Evolutionary conservation across 2,113 vertebrate genomes (phyloP).

Genomic region (Ahaetulla prasina): DNA sequence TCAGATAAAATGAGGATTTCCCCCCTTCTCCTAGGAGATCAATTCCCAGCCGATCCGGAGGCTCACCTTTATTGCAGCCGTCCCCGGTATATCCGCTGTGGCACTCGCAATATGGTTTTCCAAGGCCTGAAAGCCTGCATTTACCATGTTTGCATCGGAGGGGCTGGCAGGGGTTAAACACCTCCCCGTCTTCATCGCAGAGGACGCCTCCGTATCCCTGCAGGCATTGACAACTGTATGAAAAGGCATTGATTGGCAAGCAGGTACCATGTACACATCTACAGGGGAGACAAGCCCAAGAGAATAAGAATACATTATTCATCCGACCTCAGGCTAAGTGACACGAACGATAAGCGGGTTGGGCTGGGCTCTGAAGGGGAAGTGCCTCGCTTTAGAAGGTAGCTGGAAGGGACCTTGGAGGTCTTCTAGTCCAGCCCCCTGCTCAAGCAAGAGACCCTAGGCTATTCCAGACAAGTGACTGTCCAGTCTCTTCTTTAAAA

Average conservation of each 20-base stretch:
- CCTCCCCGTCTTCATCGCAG: conserved; percentile 87
- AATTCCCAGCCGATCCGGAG: neutral
- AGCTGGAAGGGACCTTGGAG: neutral
- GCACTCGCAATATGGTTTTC: conserved; percentile 95
- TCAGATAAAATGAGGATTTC: neutral
- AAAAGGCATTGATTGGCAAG: conserved; percentile 94
- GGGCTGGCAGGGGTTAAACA: conserved; percentile 82
- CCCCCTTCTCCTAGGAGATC: too few relatives aligned
- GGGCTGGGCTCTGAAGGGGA: conserved; percentile 48
- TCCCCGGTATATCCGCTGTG: conserved; percentile 90
- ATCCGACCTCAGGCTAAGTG: conserved; percentile 58
- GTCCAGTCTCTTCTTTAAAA: neutral
- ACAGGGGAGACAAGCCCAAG: conserved; percentile 49
- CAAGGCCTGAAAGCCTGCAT: conserved; percentile 89
- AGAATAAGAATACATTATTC: conserved; percentile 56
- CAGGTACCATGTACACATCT: conserved; percentile 94
- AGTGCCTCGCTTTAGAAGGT: neutral
- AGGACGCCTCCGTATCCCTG: conserved; percentile 88
- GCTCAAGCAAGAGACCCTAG: neutral
- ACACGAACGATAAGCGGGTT: conserved; percentile 57
- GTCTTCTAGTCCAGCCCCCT: neutral
- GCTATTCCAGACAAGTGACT: neutral
- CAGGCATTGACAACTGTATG: conserved; percentile 96
- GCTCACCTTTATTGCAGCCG: conserved; percentile 89
- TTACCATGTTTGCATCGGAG: conserved; percentile 91